Evolutionary conservation across 2,797 vertebrate species (phyloP).

Genomic region (Leptatherina wallacei): DNA sequence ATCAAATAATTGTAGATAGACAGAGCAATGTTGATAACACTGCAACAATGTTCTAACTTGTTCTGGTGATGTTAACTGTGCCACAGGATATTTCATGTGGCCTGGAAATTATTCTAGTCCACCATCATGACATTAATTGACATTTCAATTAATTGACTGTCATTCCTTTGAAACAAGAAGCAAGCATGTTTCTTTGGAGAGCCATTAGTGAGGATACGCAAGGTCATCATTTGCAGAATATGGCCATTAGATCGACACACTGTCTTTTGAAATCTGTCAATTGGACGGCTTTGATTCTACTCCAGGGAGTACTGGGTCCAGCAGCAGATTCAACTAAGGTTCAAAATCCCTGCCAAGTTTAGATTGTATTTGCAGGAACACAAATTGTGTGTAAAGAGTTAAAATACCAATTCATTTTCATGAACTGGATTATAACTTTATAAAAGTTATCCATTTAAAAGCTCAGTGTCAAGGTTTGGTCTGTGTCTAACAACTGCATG

Average conservation of each 20-base stretch:
- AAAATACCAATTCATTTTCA: neutral
- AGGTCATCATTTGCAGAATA: neutral
- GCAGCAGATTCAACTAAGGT: neutral
- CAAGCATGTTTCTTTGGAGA: neutral
- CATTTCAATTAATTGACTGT: slow-evolving; percentile 2
- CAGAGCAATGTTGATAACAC: neutral
- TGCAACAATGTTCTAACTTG: neutral
- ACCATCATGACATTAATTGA: neutral
- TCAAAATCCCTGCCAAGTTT: neutral
- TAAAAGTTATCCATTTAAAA: neutral
- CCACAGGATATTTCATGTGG: neutral
- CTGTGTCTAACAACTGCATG: neutral
- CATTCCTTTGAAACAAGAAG: neutral
- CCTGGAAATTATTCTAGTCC: neutral
- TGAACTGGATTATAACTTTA: neutral
- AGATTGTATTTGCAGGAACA: slow-evolving; percentile 1
- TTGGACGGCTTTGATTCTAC: neutral
- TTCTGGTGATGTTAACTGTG: neutral
- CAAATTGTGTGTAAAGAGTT: neutral
- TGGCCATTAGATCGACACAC: neutral
- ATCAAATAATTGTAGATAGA: neutral
- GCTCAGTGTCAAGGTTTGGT: neutral
- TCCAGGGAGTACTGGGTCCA: neutral
- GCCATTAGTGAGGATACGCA: neutral
- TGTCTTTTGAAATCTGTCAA: neutral